Percentiles rank a stretch among this genome's conserved stretches.
Evolutionary conservation across 2,888 invertebrate genomes (phyloP).

Genomic region (Pachymerium ferrugineum): DNA sequence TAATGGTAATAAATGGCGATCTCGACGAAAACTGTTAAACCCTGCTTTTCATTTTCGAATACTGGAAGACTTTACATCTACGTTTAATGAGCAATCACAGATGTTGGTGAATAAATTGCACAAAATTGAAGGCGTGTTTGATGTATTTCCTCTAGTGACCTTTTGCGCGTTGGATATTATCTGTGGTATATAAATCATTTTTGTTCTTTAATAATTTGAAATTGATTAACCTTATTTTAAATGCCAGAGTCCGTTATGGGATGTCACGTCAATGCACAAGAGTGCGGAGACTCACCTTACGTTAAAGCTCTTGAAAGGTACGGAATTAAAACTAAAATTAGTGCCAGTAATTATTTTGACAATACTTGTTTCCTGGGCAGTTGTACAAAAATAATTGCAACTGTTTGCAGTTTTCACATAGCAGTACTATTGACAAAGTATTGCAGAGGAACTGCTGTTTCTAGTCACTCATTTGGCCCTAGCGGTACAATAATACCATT

Average conservation of each 20-base stretch:
- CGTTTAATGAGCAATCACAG: conserved; percentile 51
- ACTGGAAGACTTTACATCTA: conserved; percentile 50
- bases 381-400: no score
- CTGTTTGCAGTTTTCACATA: no score
- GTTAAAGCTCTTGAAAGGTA: conserved; percentile 48
- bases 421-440: no score
- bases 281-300: conserved; percentile 47
- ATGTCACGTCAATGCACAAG: conserved; percentile 48
- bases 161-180: conserved; percentile 54
- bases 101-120: conserved; percentile 42
- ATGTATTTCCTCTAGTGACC: conserved; percentile 50
- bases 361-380: no score
- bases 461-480: no score
- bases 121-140: conserved; percentile 42
- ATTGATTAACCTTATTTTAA: not conserved
- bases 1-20: no score
- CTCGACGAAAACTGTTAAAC: conserved; percentile 50
- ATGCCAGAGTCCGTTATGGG: conserved; percentile 47
- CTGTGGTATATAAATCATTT: conserved; percentile 47
- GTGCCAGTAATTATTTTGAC: not conserved
- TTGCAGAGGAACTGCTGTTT: no score
- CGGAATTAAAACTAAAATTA: no score
- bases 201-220: not conserved
- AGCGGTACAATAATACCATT: no score
- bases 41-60: conserved; percentile 54